phyloP scores from a whole-genome alignment of 2,797 vertebrate species.

The Philypnodon macrostomus region DNA sequence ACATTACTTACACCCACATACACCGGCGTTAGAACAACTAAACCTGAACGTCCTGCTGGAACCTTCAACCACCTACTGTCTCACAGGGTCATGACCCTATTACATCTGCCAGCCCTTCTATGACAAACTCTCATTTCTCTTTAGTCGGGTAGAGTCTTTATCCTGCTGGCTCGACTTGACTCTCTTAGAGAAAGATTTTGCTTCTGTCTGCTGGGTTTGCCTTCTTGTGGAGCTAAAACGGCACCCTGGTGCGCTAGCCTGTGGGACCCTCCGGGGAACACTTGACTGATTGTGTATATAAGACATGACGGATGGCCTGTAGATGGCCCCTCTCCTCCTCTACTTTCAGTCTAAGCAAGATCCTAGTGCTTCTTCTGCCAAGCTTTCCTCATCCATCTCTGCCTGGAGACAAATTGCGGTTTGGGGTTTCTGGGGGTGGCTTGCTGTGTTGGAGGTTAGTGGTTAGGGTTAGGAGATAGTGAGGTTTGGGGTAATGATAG shows the following conservation, averaged over 20 bases:
- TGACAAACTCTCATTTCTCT: constrained; percentile 51
- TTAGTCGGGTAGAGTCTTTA: constrained; percentile 20
- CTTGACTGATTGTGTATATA: constrained; percentile 58
- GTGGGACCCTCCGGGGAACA: constrained; percentile 40
- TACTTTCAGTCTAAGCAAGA: constrained; percentile 42
- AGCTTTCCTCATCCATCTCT: constrained; percentile 61
- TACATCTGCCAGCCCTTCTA: constrained; percentile 52
- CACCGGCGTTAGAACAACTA: constrained; percentile 39
- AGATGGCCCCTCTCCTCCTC: constrained; percentile 45
- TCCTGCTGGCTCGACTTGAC: constrained; percentile 42
- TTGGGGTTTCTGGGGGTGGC: constrained; percentile 39
- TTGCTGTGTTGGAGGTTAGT: constrained; percentile 15
- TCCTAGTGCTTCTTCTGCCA: constrained; percentile 45
- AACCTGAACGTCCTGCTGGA: constrained; percentile 39
- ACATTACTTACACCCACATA: constrained; percentile 21
- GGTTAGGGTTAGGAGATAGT: constrained; percentile 36
- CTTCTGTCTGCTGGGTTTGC: constrained; percentile 36
- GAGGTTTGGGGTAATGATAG: constrained; percentile 29
- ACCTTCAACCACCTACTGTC: constrained; percentile 49
- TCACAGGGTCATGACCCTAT: constrained; percentile 42
- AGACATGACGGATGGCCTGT: constrained; percentile 58
- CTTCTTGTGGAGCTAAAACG: constrained; percentile 23
- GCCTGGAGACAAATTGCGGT: constrained; percentile 60
- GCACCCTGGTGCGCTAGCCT: constrained; percentile 40
- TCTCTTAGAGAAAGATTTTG: constrained; percentile 8